Evolutionary conservation across 2,888 invertebrate species (phyloP), one percentile per base, ranked within the genome.

Genomic region (Troides oblongomaculatus): DNA sequence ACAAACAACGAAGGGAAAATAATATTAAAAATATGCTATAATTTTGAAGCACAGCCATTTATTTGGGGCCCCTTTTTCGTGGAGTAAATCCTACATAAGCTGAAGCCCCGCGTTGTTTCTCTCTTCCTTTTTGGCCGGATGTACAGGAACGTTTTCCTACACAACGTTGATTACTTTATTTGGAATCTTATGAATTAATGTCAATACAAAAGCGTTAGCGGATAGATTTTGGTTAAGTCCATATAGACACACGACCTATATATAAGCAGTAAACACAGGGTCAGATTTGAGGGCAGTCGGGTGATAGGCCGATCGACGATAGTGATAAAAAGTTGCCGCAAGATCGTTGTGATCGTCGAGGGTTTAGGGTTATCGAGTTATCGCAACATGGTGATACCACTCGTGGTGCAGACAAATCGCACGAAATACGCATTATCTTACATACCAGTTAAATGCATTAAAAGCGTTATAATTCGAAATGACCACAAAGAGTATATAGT

Each of bases 281-380:
- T 69, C 64, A 69, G 64, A 61, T 64, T 56, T 64, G 61, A 61
- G 64, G 64, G 43, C 61, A 61, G 18, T 39, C 56, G 56, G 25
- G 60, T 59, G 60, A 63, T 58, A 68, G 68, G 60, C 56, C 68
- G 68, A 68, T 68, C 39, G 39, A 0, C 25, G 25, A 68, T 64
- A 53, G 56, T 36, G 68, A 68, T 68, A 64, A 60, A 53, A 14
- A 23, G 53, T 56, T 56, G 25, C 61, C 21, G 46, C 21, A 30
- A 60, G 69, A 69, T 62, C 61, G 61, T 12, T 4, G 59, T 21
- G 57, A 64, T 56, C 61, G 57, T 18, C 25, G 59, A 23, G 69
- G 25, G 56, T 69, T 43, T 56, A 64, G 69, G 69, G 69, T 69
- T 64, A 69, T 69, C 69, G 56, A 57, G 64, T 61, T 64, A 64